Evolutionary conservation across 2,113 vertebrate species (phyloP), one percentile per base, ranked within the genome.

Genomic region (Crotophaga sulcirostris): DNA sequence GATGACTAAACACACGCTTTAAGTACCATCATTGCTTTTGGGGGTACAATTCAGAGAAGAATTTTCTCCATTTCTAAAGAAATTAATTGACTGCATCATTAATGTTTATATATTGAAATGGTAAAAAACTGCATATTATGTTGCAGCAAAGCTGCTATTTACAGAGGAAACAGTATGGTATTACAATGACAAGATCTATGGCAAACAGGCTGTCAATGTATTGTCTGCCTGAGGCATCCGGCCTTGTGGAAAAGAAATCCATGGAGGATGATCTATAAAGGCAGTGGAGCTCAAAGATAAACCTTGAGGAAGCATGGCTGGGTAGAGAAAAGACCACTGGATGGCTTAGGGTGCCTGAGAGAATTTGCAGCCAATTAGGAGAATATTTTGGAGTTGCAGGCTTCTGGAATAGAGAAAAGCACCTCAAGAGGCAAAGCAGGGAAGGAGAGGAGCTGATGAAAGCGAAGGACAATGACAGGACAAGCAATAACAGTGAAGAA

Each of bases 341-440:
- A 82, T 76, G 55, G 84, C 56, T 74, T 31, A 68, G 40, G 10
- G 25, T 84, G 58, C 72, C 79, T 75, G 60, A 75, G 83, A 97
- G 82, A 95, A 93, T 95, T 92, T 88, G 40, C 14, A 67, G 80
- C 76, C 92, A 92, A 84, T 91, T 95, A 94, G 45, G 59, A 80
- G 31, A 86, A n/a, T 86, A 78, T 90, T 95, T 73, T 91, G 81
- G 77, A 85, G 47, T 18, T 80, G 16, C 47, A 95, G 44, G 11
- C 16, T 76, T 25, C 82, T 67, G 47, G 42, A 94, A 93, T 5
- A 52, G 31, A n/a, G 68, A 87, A 93, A 87, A 66, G 6, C 6
- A 79, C 28, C 55, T 83, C 75, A 83, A 90, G 70, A 74, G 68
- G 75, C 14, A 91, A 91, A 87, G 44, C 15, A 90, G 26, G 13